These are phyloP conservation scores for Oryzias woworae DNA, from an alignment of 2,113 vertebrate species.

Conservation along the genomic window DNA sequence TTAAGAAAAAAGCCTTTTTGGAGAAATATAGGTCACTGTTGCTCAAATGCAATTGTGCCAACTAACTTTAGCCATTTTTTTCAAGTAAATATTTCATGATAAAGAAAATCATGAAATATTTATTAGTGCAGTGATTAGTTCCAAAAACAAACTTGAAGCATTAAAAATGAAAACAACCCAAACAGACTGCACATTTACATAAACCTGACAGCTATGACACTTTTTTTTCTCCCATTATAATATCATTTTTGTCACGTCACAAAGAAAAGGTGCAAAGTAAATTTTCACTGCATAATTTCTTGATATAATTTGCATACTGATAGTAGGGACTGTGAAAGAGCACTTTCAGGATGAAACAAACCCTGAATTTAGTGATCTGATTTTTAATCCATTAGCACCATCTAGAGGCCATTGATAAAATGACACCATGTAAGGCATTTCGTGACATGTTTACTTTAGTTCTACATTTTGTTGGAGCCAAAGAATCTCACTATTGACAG, in stretches of 20 bases:
- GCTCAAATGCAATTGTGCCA: background rate
- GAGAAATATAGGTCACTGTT: background rate
- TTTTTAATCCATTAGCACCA: slow-evolving; percentile 20
- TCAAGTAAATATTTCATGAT: slow-evolving; percentile 10
- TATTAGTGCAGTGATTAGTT: background rate
- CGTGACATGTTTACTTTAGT: no score
- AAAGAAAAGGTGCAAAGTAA: background rate
- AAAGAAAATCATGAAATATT: background rate
- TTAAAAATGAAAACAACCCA: background rate
- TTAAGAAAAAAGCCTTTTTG: background rate
- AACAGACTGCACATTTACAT: background rate
- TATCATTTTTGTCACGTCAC: background rate
- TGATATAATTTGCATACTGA: background rate
- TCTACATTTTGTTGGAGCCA: no score
- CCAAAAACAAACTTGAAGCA: background rate
- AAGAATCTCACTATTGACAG: no score
- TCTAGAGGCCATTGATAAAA: slow-evolving; percentile 30
- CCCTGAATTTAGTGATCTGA: background rate
- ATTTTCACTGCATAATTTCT: background rate
- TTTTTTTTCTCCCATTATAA: background rate
- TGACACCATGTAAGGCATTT: no score
- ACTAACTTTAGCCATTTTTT: background rate
- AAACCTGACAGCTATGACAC: background rate
- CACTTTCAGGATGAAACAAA: background rate
- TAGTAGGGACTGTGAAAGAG: background rate